Evolutionary conservation across 2,113 vertebrate genomes (phyloP).

Genomic region (Mus pahari): DNA sequence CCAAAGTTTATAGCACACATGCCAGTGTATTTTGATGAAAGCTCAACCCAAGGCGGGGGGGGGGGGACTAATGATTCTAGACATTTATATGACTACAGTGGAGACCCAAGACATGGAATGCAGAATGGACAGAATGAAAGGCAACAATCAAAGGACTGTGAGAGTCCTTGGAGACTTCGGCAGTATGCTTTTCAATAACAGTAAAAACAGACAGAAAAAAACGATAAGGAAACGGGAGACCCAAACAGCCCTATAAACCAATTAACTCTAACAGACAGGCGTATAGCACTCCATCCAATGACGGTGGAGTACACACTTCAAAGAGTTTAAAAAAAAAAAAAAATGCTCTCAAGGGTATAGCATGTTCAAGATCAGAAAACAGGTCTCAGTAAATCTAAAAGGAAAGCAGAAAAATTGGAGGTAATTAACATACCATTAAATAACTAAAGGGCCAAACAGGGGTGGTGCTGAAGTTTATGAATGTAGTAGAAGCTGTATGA

Average conservation of each 20-base stretch:
- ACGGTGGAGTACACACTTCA: not conserved
- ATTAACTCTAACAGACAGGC: not conserved
- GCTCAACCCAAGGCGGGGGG: not conserved
- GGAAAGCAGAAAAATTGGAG: not conserved
- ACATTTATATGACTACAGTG: not conserved
- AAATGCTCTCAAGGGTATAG: not conserved
- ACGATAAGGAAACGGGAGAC: constrained; percentile 8
- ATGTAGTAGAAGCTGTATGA: not conserved
- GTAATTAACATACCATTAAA: not conserved
- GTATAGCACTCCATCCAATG: not conserved
- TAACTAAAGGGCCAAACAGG: not conserved
- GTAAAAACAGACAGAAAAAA: constrained; percentile 3
- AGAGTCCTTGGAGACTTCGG: not conserved
- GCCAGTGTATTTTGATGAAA: not conserved
- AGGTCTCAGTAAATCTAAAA: not conserved
- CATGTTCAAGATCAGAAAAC: not conserved
- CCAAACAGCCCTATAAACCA: constrained; percentile 10
- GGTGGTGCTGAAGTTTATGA: not conserved
- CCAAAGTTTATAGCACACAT: not conserved
- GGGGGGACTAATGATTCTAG: not conserved
- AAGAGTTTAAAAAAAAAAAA: not conserved
- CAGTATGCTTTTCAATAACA: not conserved
- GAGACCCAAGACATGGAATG: not conserved
- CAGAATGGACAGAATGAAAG: not conserved
- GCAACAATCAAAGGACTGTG: not conserved